Conservation (phyloP, 2,797 vertebrate species). For the Siniperca scherzeri region DNA sequence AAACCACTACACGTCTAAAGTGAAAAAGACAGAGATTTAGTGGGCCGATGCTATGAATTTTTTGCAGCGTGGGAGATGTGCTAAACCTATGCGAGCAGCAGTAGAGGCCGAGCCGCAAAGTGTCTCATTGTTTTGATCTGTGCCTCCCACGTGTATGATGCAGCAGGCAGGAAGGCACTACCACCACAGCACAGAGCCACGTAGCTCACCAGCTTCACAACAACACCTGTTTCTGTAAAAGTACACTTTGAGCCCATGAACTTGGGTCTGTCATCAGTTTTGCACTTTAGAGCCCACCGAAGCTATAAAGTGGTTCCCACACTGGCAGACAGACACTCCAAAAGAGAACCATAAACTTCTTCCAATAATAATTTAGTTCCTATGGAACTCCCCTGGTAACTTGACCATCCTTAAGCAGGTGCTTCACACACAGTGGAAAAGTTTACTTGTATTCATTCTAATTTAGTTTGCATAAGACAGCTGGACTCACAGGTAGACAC, state of each 20-base stretch:
- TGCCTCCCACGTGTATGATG: constrained; percentile 55
- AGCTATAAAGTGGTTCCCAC: constrained; percentile 77
- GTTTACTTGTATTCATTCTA: constrained; percentile 16
- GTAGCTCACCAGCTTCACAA: constrained; percentile 39
- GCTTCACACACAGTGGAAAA: constrained; percentile 9
- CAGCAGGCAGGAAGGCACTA: constrained; percentile 60
- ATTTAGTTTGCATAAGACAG: constrained; percentile 9
- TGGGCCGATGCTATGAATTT: constrained; percentile 9
- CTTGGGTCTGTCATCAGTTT: constrained; percentile 71
- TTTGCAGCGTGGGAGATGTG: constrained; percentile 44
- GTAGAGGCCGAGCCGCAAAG: constrained; percentile 45
- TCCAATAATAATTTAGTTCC: constrained; percentile 61
- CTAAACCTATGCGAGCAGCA: constrained; percentile 41
- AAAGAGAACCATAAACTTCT: constrained; percentile 56
- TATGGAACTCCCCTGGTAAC: constrained; percentile 36
- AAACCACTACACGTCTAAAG: constrained; percentile 29
- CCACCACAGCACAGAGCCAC: constrained; percentile 38
- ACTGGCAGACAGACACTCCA: constrained; percentile 56
- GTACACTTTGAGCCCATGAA: constrained; percentile 60
- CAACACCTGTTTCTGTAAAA: constrained; percentile 77
- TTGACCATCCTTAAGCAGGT: constrained; percentile 26
- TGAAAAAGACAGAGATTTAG: constrained; percentile 59
- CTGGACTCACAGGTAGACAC: neutral
- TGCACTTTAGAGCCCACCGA: constrained; percentile 54
- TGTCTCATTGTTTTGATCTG: constrained; percentile 72